Conservation (phyloP, 2,113 vertebrate genomes). For the Puntigrus tetrazona region DNA sequence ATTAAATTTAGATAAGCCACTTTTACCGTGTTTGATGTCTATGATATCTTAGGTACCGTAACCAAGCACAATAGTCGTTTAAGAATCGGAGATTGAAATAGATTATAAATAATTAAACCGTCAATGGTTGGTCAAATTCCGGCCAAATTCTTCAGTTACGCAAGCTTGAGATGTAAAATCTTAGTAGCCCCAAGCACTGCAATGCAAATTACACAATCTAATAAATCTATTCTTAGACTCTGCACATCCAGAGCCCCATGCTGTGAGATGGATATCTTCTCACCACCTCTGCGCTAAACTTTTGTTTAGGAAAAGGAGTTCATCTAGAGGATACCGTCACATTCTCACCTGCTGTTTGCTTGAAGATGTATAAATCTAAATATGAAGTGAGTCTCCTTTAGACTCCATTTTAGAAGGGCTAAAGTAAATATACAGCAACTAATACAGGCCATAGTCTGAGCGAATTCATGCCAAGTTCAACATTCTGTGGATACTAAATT, state of each 20-base stretch:
- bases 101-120: neutral
- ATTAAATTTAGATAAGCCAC: neutral
- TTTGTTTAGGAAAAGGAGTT: conserved; percentile 63
- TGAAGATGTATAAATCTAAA: conserved; percentile 44
- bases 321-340: conserved; percentile 69
- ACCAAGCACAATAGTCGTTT: neutral
- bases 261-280: conserved; percentile 53
- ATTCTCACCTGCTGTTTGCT: conserved; percentile 51
- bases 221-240: conserved; percentile 61
- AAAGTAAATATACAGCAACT: conserved; percentile 52
- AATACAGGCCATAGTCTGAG: conserved; percentile 31
- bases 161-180: conserved; percentile 43
- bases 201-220: conserved; percentile 71
- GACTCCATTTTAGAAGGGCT: conserved; percentile 48
- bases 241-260: conserved; percentile 57
- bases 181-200: conserved; percentile 37
- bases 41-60: too few relatives aligned
- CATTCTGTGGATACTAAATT: conserved; percentile 44
- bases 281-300: conserved; percentile 46
- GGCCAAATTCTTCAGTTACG: conserved; percentile 40
- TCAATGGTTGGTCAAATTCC: neutral
- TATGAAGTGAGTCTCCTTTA: conserved; percentile 43
- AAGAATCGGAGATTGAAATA: neutral
- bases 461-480: conserved; percentile 54
- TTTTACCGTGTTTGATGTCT: too few relatives aligned